These are phyloP conservation scores for Tortrix viridana DNA, from an alignment of 2,888 invertebrate species.

Conservation along the genomic window DNA sequence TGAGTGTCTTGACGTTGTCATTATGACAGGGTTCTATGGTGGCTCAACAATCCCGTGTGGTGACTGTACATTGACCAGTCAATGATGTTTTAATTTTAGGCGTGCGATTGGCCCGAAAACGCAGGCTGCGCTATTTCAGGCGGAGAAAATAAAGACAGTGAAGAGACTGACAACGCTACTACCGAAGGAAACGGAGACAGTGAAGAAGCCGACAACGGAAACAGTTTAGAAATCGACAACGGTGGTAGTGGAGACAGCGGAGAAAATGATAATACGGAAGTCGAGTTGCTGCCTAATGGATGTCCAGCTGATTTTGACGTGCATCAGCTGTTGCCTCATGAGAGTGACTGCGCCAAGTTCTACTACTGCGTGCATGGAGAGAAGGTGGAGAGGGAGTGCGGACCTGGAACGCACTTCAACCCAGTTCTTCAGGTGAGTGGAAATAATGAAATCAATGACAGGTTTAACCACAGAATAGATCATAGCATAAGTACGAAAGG, in stretches of 20 bases:
- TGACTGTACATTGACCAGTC: not conserved
- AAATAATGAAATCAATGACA: too few relatives aligned
- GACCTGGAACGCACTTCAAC: conserved; percentile 53
- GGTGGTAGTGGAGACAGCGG: not conserved
- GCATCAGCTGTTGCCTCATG: conserved; percentile 57
- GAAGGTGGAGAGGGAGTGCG: conserved; percentile 50
- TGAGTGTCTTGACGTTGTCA: too few relatives aligned
- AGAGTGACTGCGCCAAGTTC: conserved; percentile 55
- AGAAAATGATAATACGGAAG: conserved; percentile 1
- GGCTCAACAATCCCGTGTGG: too few relatives aligned
- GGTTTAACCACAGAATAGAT: too few relatives aligned
- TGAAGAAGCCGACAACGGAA: not conserved
- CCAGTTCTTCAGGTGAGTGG: conserved; percentile 50
- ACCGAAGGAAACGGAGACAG: not conserved
- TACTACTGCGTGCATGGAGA: conserved; percentile 57
- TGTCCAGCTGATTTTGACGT: conserved; percentile 57
- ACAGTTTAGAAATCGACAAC: not conserved
- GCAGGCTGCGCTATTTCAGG: conserved; percentile 20
- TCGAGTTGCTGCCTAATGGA: conserved; percentile 50
- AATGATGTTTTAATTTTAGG: conserved; percentile 12
- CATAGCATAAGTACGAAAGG: too few relatives aligned
- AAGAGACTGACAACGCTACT: not conserved
- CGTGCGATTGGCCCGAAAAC: conserved; percentile 37
- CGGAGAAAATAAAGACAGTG: conserved; percentile 6
- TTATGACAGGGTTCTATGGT: too few relatives aligned